Evolutionary conservation across 2,888 invertebrate genomes (phyloP).

Genomic region (Drosophila phalerata): DNA sequence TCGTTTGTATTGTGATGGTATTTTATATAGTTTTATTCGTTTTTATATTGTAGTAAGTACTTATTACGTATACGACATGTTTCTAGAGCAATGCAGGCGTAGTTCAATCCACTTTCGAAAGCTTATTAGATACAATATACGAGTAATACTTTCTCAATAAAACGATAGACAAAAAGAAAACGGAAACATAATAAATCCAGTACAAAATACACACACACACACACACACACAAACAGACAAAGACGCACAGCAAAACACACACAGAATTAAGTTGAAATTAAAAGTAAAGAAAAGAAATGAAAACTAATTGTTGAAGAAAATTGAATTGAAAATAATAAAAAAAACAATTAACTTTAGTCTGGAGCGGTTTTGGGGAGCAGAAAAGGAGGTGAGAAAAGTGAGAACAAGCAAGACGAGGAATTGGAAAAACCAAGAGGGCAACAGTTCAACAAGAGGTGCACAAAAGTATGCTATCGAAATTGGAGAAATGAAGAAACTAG

Average conservation of each 20-base stretch:
- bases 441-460: slow-evolving; percentile 4
- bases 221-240: slow-evolving; percentile 7
- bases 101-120: slow-evolving; percentile 79
- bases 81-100: slow-evolving; percentile 77
- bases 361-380: neutral
- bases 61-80: slow-evolving; percentile 58
- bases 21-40: slow-evolving; percentile 1
- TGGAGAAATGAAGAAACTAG: neutral
- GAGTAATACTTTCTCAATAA: slow-evolving; percentile 34
- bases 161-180: slow-evolving; percentile 23
- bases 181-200: neutral
- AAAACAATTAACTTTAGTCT: slow-evolving; percentile 18
- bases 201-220: slow-evolving; percentile 13
- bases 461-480: slow-evolving; percentile 11
- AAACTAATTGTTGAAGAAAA: slow-evolving; percentile 26
- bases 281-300: neutral
- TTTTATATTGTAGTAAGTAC: slow-evolving; percentile 23
- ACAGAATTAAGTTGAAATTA: slow-evolving; percentile 28
- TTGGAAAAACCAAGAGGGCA: slow-evolving; percentile 9
- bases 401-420: slow-evolving; percentile 9
- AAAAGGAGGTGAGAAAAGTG: neutral
- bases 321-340: slow-evolving; percentile 8
- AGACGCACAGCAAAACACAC: slow-evolving; percentile 15
- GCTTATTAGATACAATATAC: slow-evolving; percentile 51
- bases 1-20: slow-evolving; percentile 13